phyloP scores from a whole-genome alignment of 2,797 vertebrate genomes.

The Bovichtus variegatus region DNA sequence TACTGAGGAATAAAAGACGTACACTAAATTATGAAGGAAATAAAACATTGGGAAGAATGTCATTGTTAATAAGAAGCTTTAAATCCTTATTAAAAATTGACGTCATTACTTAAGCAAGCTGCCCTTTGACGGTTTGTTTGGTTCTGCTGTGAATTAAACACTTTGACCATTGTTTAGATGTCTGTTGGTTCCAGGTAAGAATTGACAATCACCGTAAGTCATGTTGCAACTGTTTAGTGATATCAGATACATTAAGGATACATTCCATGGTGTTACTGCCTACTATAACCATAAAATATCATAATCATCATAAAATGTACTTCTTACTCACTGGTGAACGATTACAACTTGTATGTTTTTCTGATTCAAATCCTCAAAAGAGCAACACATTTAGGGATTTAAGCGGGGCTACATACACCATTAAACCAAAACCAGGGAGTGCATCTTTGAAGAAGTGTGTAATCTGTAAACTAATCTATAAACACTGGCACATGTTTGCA shows the following conservation, averaged over 20 bases:
- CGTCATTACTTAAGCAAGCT: conserved; percentile 37
- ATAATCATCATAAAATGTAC: neutral
- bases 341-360: neutral
- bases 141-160: no score
- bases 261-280: conserved; percentile 12
- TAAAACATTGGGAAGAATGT: neutral
- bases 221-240: neutral
- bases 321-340: neutral
- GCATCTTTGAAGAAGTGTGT: conserved; percentile 24
- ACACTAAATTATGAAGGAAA: conserved; percentile 1
- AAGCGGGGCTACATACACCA: neutral
- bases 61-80: conserved; percentile 1
- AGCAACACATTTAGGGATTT: neutral
- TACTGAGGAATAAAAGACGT: neutral
- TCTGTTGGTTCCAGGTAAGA: conserved; percentile 15
- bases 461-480: conserved; percentile 33
- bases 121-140: neutral
- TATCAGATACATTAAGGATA: conserved; percentile 14
- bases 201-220: conserved; percentile 14
- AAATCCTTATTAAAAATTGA: no score
- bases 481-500: conserved; percentile 42
- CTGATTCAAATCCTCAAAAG: neutral
- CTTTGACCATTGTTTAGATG: neutral
- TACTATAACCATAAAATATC: neutral
- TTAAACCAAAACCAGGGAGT: conserved; percentile 18